Evolutionary conservation across 2,797 vertebrate genomes (phyloP), one percentile per base, ranked within the genome.

Genomic region (Rhynchotus rufescens): DNA sequence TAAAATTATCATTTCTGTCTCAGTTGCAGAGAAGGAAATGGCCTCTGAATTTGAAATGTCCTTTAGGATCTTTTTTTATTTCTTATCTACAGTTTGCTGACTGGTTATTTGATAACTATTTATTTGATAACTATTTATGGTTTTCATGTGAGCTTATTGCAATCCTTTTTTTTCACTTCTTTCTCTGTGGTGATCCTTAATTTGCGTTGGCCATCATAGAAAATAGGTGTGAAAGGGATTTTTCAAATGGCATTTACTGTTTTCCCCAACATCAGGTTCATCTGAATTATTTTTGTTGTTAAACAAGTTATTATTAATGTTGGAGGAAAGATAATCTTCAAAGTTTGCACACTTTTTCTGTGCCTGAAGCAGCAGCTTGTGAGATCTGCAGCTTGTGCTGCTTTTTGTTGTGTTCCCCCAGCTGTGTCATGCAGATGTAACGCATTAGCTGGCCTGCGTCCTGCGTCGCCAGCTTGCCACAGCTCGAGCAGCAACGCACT

Each of bases 361-460:
- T 21, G 36, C 62, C 25, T 44, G 62, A 36, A 60, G 45, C 36
- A 60, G 54, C 49, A 26, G 25, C 36, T 16, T 47, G 14, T 25
- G 44, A 75, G 36, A n/a, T 13, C 51, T 51, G 11, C 1, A 15
- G 5, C 12, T 42, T 66, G 12, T 30, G 34, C 47, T 42, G 44
- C 11, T 3, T 57, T 47, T 47, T n/a, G 16, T 19, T 38, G 56
- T 28, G 51, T 3, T 56, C 57, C 26, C 40, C 25, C 23, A 12
- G 5, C 6, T 15, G 23, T 57, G 38, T 52, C 38, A 6, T 13
- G 20, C 7, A 6, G 11, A 74, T 23, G 14, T 36, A 34, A 17
- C 14, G 11, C 0, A 0, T 23, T 19, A 12, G 11, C 16, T 30
- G 15, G 25, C 8, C 9, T 32, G 36, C 13, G 28, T 42, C 25